A percentile compares a stretch with the other conserved stretches of the same genome.
phyloP scores from a whole-genome alignment of 1,140 invertebrate species.

The Brachionus sp. region DNA sequence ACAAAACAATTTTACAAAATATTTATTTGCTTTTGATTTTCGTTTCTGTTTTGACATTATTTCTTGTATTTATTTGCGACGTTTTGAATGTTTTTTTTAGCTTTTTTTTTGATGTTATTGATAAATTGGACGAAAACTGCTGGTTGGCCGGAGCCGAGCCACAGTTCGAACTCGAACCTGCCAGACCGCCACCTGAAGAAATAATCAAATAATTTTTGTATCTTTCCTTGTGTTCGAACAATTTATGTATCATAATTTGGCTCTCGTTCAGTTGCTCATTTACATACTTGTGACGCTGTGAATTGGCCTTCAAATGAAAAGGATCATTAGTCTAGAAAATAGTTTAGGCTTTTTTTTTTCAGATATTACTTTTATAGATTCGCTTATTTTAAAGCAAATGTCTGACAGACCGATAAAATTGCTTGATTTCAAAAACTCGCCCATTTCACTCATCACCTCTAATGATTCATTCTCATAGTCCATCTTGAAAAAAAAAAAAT shows the following conservation, averaged over 20 bases:
- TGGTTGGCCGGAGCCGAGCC: not conserved
- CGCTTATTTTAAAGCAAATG: conserved; percentile 34
- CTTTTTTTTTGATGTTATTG: not conserved
- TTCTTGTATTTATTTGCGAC: not conserved
- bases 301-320: not conserved
- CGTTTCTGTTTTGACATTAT: not conserved
- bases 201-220: conserved; percentile 31
- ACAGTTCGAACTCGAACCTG: not conserved
- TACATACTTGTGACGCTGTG: conserved; percentile 11
- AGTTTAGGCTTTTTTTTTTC: not conserved
- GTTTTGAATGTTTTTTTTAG: not conserved
- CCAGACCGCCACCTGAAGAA: not conserved
- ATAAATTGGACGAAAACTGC: not conserved
- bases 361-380: conserved; percentile 10
- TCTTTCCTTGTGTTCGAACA: conserved; percentile 41
- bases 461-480: conserved; percentile 44
- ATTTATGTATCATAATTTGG: not conserved
- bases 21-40: not conserved
- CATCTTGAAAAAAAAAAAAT: not conserved
- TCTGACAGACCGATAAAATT: not conserved
- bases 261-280: conserved; percentile 29
- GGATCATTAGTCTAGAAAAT: not conserved
- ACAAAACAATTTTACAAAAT: not conserved
- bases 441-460: not conserved
- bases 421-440: not conserved